Evolutionary conservation across 2,888 invertebrate species (phyloP).

Genomic region (Nymphalis c-album): DNA sequence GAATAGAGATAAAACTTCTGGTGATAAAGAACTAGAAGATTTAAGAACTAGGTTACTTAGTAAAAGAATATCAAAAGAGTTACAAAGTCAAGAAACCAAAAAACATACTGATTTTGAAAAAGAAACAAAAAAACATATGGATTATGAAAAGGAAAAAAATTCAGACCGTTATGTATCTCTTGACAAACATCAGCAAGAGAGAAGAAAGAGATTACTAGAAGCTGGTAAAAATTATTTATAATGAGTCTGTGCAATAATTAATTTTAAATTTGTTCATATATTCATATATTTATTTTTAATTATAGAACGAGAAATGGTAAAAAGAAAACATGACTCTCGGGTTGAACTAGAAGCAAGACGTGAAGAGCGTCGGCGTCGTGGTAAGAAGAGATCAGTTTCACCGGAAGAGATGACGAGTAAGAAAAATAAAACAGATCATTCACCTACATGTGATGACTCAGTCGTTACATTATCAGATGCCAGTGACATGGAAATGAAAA

Average conservation of each 20-base stretch:
- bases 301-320: conserved; percentile 87
- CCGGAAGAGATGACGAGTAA: conserved; percentile 61
- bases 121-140: conserved; percentile 68
- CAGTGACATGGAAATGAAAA: conserved; percentile 76
- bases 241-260: background rate
- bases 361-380: conserved; percentile 79
- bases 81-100: conserved; percentile 74
- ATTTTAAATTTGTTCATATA: background rate
- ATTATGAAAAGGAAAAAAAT: conserved; percentile 75
- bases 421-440: conserved; percentile 63
- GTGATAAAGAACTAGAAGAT: conserved; percentile 86
- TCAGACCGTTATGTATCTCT: conserved; percentile 62
- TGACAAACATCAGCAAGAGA: conserved; percentile 80
- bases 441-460: conserved; percentile 66
- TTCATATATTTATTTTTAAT: conserved; percentile 22
- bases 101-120: conserved; percentile 74
- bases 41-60: conserved; percentile 87
- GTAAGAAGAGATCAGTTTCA: conserved; percentile 68
- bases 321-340: conserved; percentile 88
- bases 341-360: conserved; percentile 88
- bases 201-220: conserved; percentile 85
- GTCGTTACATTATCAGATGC: conserved; percentile 77
- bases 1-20: conserved; percentile 72
- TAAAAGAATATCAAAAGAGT: conserved; percentile 85
- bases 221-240: conserved; percentile 75